Evolutionary conservation across 2,113 vertebrate species (phyloP).

Genomic region (Chloropsis cyanopogon): DNA sequence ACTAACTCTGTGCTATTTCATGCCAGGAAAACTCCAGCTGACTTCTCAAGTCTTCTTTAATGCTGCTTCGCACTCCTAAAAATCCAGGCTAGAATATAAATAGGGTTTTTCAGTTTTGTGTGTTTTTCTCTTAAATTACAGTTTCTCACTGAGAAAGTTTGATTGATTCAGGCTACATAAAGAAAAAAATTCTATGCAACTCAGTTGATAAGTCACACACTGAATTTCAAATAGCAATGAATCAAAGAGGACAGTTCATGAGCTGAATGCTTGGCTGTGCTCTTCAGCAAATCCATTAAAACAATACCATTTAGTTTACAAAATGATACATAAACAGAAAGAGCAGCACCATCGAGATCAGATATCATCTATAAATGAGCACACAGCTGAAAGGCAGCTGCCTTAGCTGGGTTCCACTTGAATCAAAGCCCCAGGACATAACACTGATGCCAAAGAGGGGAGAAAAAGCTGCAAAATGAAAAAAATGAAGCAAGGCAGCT

Average conservation of each 20-base stretch:
- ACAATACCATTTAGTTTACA: neutral
- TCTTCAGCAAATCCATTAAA: slow-evolving; percentile 12
- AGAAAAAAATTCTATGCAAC: neutral
- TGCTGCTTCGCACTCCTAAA: neutral
- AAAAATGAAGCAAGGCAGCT: neutral
- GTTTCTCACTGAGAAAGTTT: neutral
- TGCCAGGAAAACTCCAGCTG: neutral
- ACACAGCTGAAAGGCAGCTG: neutral
- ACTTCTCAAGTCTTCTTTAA: neutral
- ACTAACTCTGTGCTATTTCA: neutral
- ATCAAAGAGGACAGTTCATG: neutral
- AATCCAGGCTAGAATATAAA: neutral
- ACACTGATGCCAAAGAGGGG: neutral
- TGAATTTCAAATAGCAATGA: neutral
- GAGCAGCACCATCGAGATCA: neutral
- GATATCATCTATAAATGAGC: neutral
- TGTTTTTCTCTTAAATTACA: neutral
- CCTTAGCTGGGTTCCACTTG: neutral
- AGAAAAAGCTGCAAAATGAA: neutral
- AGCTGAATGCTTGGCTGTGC: neutral
- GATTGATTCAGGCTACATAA: neutral
- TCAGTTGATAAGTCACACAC: slow-evolving; percentile 9
- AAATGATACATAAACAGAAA: neutral
- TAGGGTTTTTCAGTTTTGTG: neutral
- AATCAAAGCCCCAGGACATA: neutral